phyloP scores from a whole-genome alignment of 2,888 invertebrate genomes.

The Microchrysa polita region DNA sequence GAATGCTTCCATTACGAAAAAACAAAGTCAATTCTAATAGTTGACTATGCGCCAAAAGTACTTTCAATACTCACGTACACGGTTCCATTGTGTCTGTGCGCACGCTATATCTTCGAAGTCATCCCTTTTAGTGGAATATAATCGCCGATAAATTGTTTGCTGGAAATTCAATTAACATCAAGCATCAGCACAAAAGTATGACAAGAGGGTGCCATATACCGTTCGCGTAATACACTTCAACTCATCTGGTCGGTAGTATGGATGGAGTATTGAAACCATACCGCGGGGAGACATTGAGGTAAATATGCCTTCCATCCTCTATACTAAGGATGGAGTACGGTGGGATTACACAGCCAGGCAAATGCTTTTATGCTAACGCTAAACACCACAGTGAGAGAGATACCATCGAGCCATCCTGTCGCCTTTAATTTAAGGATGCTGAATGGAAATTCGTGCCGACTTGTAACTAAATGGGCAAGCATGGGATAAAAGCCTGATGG shows the following conservation, averaged over 20 bases:
- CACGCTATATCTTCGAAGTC: constrained; percentile 1
- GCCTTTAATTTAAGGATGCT: constrained; percentile 27
- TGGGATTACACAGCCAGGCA: constrained; percentile 6
- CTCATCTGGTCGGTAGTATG: no score
- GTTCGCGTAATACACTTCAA: constrained; percentile 43
- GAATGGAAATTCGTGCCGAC: constrained; percentile 29
- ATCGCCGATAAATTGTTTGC: constrained; percentile 46
- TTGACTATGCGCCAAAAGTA: no score
- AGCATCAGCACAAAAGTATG: constrained; percentile 53
- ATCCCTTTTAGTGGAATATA: constrained; percentile 38
- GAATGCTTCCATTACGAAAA: no score
- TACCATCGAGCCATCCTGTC: constrained; percentile 18
- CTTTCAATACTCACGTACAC: no score
- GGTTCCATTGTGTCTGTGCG: background rate
- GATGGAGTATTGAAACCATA: background rate
- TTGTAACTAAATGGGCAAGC: background rate
- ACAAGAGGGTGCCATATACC: constrained; percentile 49
- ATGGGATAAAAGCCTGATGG: background rate
- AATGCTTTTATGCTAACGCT: constrained; percentile 28
- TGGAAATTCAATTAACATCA: constrained; percentile 63
- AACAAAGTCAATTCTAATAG: no score
- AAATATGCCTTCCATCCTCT: background rate
- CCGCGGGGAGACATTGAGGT: background rate
- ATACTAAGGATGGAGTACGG: background rate
- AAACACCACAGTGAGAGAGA: constrained; percentile 12